These are phyloP conservation scores for Drosophila yooni DNA, from an alignment of 2,888 invertebrate species.

Conservation along the genomic window DNA sequence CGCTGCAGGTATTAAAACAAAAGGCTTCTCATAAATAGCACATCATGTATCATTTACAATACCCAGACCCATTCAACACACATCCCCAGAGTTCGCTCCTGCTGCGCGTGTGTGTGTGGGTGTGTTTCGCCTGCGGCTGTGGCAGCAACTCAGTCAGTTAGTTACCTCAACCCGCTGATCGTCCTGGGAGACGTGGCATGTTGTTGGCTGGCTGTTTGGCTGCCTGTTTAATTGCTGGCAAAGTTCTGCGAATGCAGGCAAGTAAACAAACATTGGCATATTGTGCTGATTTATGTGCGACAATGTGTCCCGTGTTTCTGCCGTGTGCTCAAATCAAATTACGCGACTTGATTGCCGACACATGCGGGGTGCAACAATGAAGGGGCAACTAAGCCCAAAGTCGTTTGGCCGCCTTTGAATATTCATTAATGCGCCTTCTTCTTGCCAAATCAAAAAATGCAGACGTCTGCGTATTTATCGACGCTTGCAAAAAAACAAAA, in stretches of 20 bases:
- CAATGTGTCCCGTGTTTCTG: slow-evolving; percentile 62
- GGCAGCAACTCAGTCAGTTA: slow-evolving; percentile 23
- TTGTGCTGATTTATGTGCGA: slow-evolving; percentile 84
- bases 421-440: slow-evolving; percentile 75
- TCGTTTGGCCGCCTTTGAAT: slow-evolving; percentile 74
- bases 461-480: slow-evolving; percentile 80
- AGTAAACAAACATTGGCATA: slow-evolving; percentile 83
- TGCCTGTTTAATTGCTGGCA: slow-evolving; percentile 85
- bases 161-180: slow-evolving; percentile 21
- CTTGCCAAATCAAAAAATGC: slow-evolving; percentile 62
- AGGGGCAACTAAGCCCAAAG: slow-evolving; percentile 39
- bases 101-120: slow-evolving; percentile 16
- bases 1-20: slow-evolving; percentile 75
- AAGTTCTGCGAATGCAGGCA: slow-evolving; percentile 76
- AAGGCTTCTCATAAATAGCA: slow-evolving; percentile 83
- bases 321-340: slow-evolving; percentile 80
- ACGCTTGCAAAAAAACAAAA: slow-evolving; percentile 40
- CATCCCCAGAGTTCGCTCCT: slow-evolving; percentile 23
- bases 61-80: slow-evolving; percentile 28
- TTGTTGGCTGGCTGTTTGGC: slow-evolving; percentile 38
- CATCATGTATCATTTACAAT: slow-evolving; percentile 83
- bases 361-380: slow-evolving; percentile 47
- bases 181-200: slow-evolving; percentile 35
- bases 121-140: slow-evolving; percentile 46
- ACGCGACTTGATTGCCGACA: slow-evolving; percentile 80